Conservation (phyloP, 2,888 invertebrate genomes). For the Nymphalis c-album region DNA sequence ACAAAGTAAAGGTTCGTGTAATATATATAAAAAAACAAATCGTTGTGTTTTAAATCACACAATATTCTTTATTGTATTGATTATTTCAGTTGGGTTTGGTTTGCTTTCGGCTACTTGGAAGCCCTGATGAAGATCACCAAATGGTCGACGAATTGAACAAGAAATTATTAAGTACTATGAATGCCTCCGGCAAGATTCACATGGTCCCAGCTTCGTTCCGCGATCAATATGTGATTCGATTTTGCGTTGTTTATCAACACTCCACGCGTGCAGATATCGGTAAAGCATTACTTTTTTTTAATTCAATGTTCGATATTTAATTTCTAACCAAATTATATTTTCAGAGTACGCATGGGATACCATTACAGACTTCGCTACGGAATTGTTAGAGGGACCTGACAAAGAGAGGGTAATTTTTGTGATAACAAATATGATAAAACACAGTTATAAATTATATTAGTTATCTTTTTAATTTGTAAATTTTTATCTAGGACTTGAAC, state of each 20-base stretch:
- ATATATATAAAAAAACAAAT: neutral
- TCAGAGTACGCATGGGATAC: constrained; percentile 92
- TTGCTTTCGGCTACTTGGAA: constrained; percentile 92
- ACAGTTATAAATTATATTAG: neutral
- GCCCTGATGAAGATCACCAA: constrained; percentile 62
- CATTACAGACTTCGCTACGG: constrained; percentile 90
- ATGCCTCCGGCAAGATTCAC: constrained; percentile 96
- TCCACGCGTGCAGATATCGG: constrained; percentile 92
- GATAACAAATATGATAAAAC: neutral
- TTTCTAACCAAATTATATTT: constrained; percentile 28
- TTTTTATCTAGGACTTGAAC: constrained; percentile 83
- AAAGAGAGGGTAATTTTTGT: constrained; percentile 76
- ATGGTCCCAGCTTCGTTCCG: constrained; percentile 97
- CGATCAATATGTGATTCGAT: constrained; percentile 94
- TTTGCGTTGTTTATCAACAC: constrained; percentile 96
- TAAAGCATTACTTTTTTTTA: constrained; percentile 47
- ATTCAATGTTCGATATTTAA: too few relatives aligned
- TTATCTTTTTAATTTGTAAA: neutral
- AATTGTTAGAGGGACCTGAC: constrained; percentile 87
- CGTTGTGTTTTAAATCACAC: neutral
- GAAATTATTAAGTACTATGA: constrained; percentile 93
- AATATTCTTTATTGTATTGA: neutral
- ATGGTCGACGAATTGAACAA: constrained; percentile 88
- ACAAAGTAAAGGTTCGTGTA: constrained; percentile 90
- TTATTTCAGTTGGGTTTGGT: constrained; percentile 90